Percentiles rank a stretch among this genome's conserved stretches.
phyloP scores from a whole-genome alignment of 64 coral and sea anemone genomes.

The Astreopora myriophthalma region DNA sequence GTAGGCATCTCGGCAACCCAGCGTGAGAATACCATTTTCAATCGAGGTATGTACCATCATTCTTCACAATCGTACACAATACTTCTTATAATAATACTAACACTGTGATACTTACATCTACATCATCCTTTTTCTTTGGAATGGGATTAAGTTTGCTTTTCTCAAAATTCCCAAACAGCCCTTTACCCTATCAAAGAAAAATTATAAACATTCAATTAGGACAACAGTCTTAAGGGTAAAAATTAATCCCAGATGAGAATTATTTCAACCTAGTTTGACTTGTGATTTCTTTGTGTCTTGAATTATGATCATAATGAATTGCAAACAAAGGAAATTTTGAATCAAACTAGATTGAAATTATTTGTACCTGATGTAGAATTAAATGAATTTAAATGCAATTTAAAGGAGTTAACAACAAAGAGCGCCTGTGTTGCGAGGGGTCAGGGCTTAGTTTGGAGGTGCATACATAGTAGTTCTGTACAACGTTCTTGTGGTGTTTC shows the following conservation, averaged over 20 bases:
- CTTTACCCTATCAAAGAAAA: slow-evolving; percentile 49
- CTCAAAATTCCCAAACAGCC: slow-evolving; percentile 44
- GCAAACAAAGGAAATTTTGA: too few relatives aligned
- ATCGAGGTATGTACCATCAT: too few relatives aligned
- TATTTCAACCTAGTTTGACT: too few relatives aligned
- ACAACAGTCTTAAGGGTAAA: too few relatives aligned
- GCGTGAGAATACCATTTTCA: too few relatives aligned
- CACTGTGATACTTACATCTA: slow-evolving; percentile 40
- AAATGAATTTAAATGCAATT: too few relatives aligned
- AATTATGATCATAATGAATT: too few relatives aligned
- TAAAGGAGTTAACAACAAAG: background rate
- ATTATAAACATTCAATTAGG: background rate
- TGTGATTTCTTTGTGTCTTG: too few relatives aligned
- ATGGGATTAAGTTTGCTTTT: slow-evolving; percentile 87
- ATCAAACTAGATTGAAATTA: too few relatives aligned
- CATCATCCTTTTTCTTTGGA: slow-evolving; percentile 74
- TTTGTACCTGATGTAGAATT: too few relatives aligned
- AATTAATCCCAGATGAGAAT: too few relatives aligned
- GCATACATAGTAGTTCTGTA: background rate
- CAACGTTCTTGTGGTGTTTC: background rate
- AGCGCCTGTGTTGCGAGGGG: background rate
- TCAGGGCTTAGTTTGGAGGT: background rate
- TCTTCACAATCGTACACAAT: background rate
- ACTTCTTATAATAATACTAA: background rate
- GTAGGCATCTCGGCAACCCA: too few relatives aligned